Evolutionary conservation across 2,888 invertebrate genomes (phyloP), one percentile per base, ranked within the genome.

Genomic region (Cinara cedri): DNA sequence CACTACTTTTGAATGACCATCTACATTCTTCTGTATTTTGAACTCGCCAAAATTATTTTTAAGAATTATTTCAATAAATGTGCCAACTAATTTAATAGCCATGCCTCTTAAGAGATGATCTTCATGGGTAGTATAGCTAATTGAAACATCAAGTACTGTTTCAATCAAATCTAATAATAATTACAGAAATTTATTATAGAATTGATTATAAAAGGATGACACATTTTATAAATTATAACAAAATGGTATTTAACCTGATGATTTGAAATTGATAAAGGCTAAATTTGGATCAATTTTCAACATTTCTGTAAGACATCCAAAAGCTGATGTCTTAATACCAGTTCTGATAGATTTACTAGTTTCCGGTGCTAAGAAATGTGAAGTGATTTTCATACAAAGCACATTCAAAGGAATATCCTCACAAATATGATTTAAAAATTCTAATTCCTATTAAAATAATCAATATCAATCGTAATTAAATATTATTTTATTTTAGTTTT

Each of bases 21-120:
- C 6, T 11, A 13, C 34, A 78, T 60, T 21, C 4, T 51, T 60
- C 60, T 68, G 57, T 42, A 78, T 11, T 49, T 68, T 78, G 42
- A 78, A 78, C 51, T 60, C 49, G 21, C 78, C 78, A 68, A 60
- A 60, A 78, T 78, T 72, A 75, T 83, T 21, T 62, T 82, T 81
- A 80, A 91, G 86, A 0, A 90, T 88, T 0, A 91, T 86, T 74
- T 88, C 88, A 82, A 94, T 86, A 84, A 93, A 91, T 83, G 88
- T 89, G 0, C 92, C 91, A 75, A 93, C 88, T 83, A 93, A 87
- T 9, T 90, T 87, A 81, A 92, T 89, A 0, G 91, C 87, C 80
- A 91, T 88, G 13, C 95, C 95, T 83, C 93, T 88, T 55, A 96
- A 88, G 85, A 95, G 94, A 0, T 94, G 95, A 86, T 96, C 96